phyloP scores from a whole-genome alignment of 2,888 invertebrate species.

The Ceramica pisi region DNA sequence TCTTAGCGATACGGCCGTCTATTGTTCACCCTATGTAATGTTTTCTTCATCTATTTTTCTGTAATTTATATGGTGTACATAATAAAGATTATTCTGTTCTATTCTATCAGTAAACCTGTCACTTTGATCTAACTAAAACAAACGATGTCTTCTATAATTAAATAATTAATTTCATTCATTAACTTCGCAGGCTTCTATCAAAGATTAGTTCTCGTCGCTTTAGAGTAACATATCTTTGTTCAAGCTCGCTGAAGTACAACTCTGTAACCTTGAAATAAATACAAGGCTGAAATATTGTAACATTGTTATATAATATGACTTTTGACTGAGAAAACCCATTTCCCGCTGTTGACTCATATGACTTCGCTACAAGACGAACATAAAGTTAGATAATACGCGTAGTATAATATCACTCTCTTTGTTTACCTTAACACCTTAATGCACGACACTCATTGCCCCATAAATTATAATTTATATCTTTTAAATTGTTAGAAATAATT shows the following conservation, averaged over 20 bases:
- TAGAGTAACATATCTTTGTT: neutral
- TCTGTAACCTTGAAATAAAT: slow-evolving; percentile 11
- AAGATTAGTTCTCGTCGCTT: neutral
- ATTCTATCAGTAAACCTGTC: neutral
- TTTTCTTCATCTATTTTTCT: too few relatives aligned
- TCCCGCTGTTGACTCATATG: slow-evolving; percentile 36
- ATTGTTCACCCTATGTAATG: too few relatives aligned
- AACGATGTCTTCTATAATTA: slow-evolving; percentile 1
- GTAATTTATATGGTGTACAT: too few relatives aligned
- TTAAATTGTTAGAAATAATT: slow-evolving; percentile 38
- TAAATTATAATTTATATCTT: slow-evolving; percentile 38
- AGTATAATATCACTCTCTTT: slow-evolving; percentile 18
- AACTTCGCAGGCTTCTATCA: neutral
- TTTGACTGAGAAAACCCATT: slow-evolving; percentile 38
- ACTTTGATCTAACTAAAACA: neutral
- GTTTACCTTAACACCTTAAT: slow-evolving; percentile 23
- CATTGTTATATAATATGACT: slow-evolving; percentile 21
- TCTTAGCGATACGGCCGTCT: too few relatives aligned
- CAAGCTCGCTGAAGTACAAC: neutral
- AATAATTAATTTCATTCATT: neutral
- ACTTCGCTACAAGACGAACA: slow-evolving; percentile 7
- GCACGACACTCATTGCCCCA: slow-evolving; percentile 15
- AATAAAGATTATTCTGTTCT: too few relatives aligned
- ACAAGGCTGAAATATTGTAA: slow-evolving; percentile 12
- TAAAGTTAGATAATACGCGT: slow-evolving; percentile 19